phyloP scores from a whole-genome alignment of 1,140 invertebrate species.

The Sesamia nonagrioides region DNA sequence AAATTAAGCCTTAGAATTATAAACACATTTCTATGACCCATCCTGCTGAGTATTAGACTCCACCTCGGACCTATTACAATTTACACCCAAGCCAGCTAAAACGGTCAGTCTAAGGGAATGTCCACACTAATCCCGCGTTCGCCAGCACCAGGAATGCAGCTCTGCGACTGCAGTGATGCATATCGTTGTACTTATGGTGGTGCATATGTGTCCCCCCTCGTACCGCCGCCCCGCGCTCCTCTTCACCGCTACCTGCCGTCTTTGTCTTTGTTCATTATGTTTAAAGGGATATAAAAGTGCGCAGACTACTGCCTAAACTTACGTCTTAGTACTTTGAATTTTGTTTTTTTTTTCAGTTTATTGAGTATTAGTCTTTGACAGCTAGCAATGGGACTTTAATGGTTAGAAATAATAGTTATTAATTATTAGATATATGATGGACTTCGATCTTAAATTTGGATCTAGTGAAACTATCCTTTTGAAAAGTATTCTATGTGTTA shows the following conservation, averaged over 20 bases:
- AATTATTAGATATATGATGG: no score
- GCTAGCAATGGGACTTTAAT: neutral
- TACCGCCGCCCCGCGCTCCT: slow-evolving; percentile 16
- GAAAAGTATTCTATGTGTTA: no score
- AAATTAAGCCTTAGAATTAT: no score
- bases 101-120: slow-evolving; percentile 1
- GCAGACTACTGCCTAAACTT: slow-evolving; percentile 6
- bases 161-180: slow-evolving; percentile 81
- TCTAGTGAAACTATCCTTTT: no score
- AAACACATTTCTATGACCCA: no score
- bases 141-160: slow-evolving; percentile 75
- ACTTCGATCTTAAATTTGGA: no score
- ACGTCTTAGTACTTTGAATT: neutral
- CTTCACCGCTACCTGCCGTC: slow-evolving; percentile 60
- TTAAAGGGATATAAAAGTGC: slow-evolving; percentile 51
- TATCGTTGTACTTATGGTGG: slow-evolving; percentile 76
- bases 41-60: neutral
- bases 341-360: neutral
- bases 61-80: neutral
- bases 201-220: slow-evolving; percentile 58
- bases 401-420: no score
- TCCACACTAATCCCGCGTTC: slow-evolving; percentile 62
- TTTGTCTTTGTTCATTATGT: slow-evolving; percentile 73
- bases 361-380: no score
- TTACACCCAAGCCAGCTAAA: neutral